These are phyloP conservation scores for Drosophila pseudotalamancana DNA, from an alignment of 2,888 invertebrate genomes.

Conservation along the genomic window DNA sequence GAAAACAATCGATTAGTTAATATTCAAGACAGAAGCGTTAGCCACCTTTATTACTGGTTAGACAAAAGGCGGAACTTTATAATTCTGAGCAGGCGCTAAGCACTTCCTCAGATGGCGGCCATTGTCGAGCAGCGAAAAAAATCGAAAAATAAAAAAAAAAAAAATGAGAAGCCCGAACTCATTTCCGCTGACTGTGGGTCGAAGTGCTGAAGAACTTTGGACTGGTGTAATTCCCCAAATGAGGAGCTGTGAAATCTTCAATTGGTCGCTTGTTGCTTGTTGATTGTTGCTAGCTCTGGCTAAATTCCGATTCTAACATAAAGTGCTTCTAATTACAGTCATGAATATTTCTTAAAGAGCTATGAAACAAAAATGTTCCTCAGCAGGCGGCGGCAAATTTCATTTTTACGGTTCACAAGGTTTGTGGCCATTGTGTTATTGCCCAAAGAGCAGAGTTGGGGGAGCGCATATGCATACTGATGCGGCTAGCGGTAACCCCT, in stretches of 20 bases:
- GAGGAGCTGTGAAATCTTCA: conserved; percentile 14
- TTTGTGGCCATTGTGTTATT: conserved; percentile 57
- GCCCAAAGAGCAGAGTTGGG: conserved; percentile 10
- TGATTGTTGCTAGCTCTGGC: not conserved
- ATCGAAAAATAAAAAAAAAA: conserved; percentile 48
- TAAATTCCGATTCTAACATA: not conserved
- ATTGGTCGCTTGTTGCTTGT: too few relatives aligned
- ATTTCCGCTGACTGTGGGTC: conserved; percentile 52
- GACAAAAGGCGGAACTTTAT: conserved; percentile 60
- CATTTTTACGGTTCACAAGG: conserved; percentile 68
- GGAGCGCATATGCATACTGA: conserved; percentile 33
- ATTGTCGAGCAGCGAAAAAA: conserved; percentile 45
- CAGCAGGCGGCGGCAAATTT: conserved; percentile 42
- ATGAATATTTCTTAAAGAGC: conserved; percentile 19
- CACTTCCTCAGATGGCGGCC: conserved; percentile 49
- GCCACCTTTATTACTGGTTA: conserved; percentile 3
- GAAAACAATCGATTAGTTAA: conserved; percentile 32
- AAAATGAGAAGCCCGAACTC: conserved; percentile 51
- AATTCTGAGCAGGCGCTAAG: conserved; percentile 65
- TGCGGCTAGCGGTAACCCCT: conserved; percentile 21
- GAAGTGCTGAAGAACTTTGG: not conserved
- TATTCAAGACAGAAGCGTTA: conserved; percentile 5
- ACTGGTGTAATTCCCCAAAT: conserved; percentile 5
- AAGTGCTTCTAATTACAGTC: conserved; percentile 20
- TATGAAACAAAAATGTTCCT: conserved; percentile 8